Conservation (phyloP, 1,140 invertebrate species). For the Conus betulinus region DNA sequence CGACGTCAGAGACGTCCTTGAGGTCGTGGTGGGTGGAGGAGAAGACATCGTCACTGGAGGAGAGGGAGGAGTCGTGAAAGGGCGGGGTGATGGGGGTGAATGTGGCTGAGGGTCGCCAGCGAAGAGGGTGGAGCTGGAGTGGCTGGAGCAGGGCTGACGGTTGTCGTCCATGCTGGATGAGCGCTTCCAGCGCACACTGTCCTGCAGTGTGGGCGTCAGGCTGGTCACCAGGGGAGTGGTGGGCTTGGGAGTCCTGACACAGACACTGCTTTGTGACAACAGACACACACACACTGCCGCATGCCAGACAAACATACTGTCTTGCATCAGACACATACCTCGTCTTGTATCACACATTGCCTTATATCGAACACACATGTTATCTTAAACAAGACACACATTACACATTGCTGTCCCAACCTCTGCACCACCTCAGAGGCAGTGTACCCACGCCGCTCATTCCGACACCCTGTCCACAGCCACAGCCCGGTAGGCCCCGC, state of each 20-base stretch:
- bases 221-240: conserved; percentile 63
- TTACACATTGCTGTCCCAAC: no score
- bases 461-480: no score
- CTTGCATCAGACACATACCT: not conserved
- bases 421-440: no score
- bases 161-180: conserved; percentile 35
- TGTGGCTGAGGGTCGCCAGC: conserved; percentile 8
- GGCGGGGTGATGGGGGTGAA: conserved; percentile 1
- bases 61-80: conserved; percentile 22
- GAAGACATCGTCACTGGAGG: conserved; percentile 33
- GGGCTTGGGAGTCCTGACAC: not conserved
- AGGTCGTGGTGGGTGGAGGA: conserved; percentile 20
- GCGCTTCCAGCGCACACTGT: conserved; percentile 58
- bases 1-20: conserved; percentile 22
- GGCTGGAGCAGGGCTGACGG: not conserved
- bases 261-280: no score
- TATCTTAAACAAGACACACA: no score
- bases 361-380: no score
- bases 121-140: not conserved
- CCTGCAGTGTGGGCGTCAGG: conserved; percentile 67
- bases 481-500: no score
- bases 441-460: no score
- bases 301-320: not conserved
- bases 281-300: not conserved
- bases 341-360: no score